phyloP scores from a whole-genome alignment of 2,888 invertebrate species.

The Agriopis marginaria region DNA sequence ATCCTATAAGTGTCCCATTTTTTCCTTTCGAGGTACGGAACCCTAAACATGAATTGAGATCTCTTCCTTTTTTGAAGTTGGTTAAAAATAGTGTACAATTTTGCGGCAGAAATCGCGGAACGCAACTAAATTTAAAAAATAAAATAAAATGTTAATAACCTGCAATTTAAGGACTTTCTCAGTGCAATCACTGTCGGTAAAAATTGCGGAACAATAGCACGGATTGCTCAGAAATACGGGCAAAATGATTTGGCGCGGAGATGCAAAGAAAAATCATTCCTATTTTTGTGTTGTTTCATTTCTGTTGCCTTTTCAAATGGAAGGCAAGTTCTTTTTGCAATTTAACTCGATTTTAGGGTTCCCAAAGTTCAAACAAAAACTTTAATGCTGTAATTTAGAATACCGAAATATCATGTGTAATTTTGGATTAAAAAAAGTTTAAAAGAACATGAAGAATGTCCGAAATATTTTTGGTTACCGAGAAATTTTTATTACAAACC shows the following conservation, averaged over 20 bases:
- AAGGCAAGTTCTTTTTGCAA: conserved; percentile 18
- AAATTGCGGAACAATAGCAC: not conserved
- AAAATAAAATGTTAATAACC: no score
- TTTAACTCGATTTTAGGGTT: conserved; percentile 1
- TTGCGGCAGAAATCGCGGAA: no score
- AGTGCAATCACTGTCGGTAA: no score
- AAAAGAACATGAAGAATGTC: not conserved
- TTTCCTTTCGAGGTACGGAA: no score
- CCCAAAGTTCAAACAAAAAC: not conserved
- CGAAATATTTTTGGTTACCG: not conserved
- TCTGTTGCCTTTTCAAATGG: conserved; percentile 28
- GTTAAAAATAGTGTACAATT: no score
- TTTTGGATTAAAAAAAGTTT: no score
- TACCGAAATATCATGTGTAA: not conserved
- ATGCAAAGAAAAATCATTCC: conserved; percentile 30
- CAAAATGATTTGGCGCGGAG: conserved; percentile 25
- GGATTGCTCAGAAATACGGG: conserved; percentile 10
- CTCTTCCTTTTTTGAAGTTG: no score
- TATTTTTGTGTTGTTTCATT: conserved; percentile 36
- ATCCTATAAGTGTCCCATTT: no score
- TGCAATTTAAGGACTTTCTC: no score
- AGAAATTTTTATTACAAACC: no score
- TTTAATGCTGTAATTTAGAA: not conserved
- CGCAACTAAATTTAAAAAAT: no score
- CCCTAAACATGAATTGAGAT: no score